Evolutionary conservation across 2,113 vertebrate species (phyloP).

Genomic region (Odocoileus virginianus): DNA sequence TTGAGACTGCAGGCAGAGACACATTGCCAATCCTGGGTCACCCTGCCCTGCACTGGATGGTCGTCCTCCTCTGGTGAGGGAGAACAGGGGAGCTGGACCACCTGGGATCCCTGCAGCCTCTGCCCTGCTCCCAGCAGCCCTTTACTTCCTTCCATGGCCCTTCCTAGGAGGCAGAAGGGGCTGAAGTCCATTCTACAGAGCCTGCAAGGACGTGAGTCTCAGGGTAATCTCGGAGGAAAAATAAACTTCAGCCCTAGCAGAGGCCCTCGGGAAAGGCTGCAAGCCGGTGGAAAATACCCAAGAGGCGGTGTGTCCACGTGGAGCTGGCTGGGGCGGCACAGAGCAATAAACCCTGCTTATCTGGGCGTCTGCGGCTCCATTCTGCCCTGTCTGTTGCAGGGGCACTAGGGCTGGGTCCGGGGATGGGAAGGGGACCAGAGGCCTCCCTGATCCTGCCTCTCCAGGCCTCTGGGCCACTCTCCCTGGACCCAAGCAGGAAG

Average conservation of each 20-base stretch:
- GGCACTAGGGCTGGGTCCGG: background rate
- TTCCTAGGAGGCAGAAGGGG: slow-evolving; percentile 33
- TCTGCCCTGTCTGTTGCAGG: background rate
- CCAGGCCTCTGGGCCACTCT: background rate
- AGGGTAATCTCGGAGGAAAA: slow-evolving; percentile 53
- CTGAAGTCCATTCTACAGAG: slow-evolving; percentile 45
- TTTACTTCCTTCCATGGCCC: background rate
- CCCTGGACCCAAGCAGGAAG: background rate
- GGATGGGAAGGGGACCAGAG: background rate
- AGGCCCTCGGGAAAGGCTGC: slow-evolving; percentile 39
- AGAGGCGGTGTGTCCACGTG: background rate
- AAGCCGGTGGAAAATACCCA: slow-evolving; percentile 52
- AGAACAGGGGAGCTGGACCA: no score
- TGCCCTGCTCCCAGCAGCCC: background rate
- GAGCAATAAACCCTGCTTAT: slow-evolving; percentile 31
- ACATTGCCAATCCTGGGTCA: background rate
- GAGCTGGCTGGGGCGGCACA: background rate
- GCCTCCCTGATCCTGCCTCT: background rate
- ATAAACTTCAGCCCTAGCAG: slow-evolving; percentile 51
- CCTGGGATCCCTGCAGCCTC: background rate
- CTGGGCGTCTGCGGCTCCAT: background rate
- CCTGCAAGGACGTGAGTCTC: background rate
- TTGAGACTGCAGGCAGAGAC: background rate
- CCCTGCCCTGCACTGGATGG: background rate
- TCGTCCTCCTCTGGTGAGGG: background rate